Evolutionary conservation across 1,140 invertebrate species (phyloP).

Genomic region (honey bee (Apis mellifera)): DNA sequence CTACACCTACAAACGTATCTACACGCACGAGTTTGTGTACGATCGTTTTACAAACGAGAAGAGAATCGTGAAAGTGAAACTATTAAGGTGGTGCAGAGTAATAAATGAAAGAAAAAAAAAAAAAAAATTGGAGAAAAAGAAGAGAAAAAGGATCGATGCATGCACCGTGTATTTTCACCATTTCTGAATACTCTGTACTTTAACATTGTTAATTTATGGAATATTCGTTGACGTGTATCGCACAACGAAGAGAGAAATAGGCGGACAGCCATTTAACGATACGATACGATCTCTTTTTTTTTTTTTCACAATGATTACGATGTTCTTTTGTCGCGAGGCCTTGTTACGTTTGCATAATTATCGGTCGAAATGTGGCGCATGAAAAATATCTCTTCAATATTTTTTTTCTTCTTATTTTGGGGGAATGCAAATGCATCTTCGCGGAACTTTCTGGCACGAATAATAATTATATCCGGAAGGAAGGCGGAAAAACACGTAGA

Average conservation of each 20-base stretch:
- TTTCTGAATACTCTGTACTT: too few species aligned
- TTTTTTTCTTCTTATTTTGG: background rate
- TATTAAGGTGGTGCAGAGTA: too few species aligned
- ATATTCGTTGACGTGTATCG: background rate
- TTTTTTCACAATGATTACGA: background rate
- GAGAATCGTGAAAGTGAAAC: constrained; percentile 32
- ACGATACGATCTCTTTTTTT: background rate
- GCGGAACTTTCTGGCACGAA: background rate
- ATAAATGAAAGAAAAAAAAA: background rate
- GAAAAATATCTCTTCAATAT: background rate
- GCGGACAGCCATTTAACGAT: background rate
- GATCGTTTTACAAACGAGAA: constrained; percentile 6
- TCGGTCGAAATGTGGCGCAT: background rate
- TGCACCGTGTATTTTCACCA: background rate
- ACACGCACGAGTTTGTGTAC: background rate
- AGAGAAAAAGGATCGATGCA: background rate
- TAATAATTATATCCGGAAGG: constrained; percentile 50
- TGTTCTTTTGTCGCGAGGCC: too few species aligned
- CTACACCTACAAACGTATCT: background rate
- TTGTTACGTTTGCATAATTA: background rate
- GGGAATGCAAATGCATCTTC: background rate
- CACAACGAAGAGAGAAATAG: background rate
- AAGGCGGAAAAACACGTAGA: constrained; percentile 34
- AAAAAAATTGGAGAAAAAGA: background rate
- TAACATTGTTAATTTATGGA: background rate